Evolutionary conservation across 92 coral and sea anemone genomes (phyloP), one percentile per base, ranked within the genome.

Genomic region (Phymanthus crucifer): DNA sequence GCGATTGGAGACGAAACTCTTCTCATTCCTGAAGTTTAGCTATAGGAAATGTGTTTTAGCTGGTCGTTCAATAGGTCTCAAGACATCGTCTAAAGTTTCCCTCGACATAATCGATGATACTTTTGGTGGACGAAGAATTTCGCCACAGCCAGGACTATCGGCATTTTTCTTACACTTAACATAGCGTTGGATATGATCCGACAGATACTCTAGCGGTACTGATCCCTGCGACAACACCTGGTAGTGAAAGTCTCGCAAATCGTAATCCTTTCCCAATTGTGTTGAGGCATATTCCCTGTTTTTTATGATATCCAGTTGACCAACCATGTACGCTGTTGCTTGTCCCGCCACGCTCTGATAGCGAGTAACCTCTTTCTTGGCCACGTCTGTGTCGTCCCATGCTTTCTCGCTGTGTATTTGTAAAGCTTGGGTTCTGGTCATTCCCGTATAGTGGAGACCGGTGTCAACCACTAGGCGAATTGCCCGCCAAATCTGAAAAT

Each of bases 321-420:
- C 97, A 54, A 93, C 68, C 90, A 88, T 93, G 76, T 93, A 93
- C 27, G 92, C 87, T 38, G 97, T 93, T 2, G 97, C 93, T 80
- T 93, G 97, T 1, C 97, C 94, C 13, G 97, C 88, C 45, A 78
- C 79, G 38, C 94, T 91, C 89, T 90, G 93, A 87, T 93, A 93
- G 45, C 97, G 94, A 57, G 97, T 93, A 31, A 93, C 93, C 78
- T 93, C 87, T 32, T 78, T 90, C 34, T 88, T 73, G 27, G 87
- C 84, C 61, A 84, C 80, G 75, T 90, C 91, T 32, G 86, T 78
- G 71, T 81, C 87, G 11, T 90, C 94, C 94, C 90, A 83, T 12
- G 89, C 94, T 21, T 90, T 61, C 67, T 90, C 87, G 64, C 71
- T 87, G 78, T 86, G 87, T 16, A 80, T 19, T 33, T 85, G 58